Evolutionary conservation across 2,113 vertebrate species (phyloP).

Genomic region (Cynoglossus semilaevis): DNA sequence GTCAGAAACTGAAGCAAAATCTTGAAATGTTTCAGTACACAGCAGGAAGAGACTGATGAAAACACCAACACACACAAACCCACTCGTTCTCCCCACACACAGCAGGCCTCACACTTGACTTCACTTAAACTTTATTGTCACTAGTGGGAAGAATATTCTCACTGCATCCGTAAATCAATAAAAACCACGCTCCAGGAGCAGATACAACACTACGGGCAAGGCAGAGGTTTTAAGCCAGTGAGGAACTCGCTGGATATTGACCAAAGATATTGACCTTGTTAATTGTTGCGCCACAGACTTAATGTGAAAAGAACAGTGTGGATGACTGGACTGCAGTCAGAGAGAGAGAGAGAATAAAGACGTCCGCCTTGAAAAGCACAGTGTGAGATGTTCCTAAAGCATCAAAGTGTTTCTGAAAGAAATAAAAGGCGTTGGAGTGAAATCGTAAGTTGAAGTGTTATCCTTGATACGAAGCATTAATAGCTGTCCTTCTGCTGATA

Average conservation of each 20-base stretch:
- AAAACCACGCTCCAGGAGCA: neutral
- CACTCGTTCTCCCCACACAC: constrained; percentile 8
- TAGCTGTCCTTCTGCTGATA: too few relatives aligned
- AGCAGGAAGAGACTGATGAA: constrained; percentile 19
- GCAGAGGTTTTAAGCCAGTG: constrained; percentile 64
- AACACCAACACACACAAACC: constrained; percentile 7
- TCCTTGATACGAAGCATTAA: too few relatives aligned
- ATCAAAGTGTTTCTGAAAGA: too few relatives aligned
- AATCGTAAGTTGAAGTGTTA: too few relatives aligned
- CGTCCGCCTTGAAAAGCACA: constrained; percentile 9
- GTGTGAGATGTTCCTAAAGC: neutral
- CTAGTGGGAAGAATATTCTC: constrained; percentile 1
- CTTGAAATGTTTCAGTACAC: constrained; percentile 25
- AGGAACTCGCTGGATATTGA: too few relatives aligned
- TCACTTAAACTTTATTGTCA: constrained; percentile 27
- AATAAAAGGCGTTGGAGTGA: too few relatives aligned
- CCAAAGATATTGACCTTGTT: constrained; percentile 78
- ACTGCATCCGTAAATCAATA: constrained; percentile 2
- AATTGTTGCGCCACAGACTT: neutral
- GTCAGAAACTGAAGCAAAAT: constrained; percentile 16
- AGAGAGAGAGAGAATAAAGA: neutral
- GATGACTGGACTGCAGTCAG: neutral
- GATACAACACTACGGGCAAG: constrained; percentile 70
- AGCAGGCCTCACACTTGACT: constrained; percentile 45
- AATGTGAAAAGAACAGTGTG: neutral